Evolutionary conservation across 2,888 invertebrate genomes (phyloP), one percentile per base, ranked within the genome.

Genomic region (Meta bourneti): DNA sequence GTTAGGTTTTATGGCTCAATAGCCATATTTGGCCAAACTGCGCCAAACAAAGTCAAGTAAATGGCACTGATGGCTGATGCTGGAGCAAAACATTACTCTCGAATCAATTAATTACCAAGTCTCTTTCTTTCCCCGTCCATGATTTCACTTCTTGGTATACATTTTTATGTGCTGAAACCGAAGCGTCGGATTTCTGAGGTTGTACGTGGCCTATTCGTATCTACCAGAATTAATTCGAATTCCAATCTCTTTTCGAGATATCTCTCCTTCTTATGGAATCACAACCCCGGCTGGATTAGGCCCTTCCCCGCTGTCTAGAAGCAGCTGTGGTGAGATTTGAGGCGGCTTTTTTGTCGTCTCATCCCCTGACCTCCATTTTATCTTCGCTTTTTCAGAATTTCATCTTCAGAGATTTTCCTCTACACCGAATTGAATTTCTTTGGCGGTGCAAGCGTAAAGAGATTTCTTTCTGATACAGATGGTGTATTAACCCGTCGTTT

Each of bases 271-370:
- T 61, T 61, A 61, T 61, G 61, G 61, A 61, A 61, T 61, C 61
- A 61, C 11, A 16, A 61, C 61, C 16, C 61, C 11, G 8, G 16
- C 61, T 16, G 9, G 61, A 61, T 61, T 61, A 61, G 48, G 16
- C 16, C 20, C 84, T 11, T 16, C 74, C 72, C 54, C 49, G 11
- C 71, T 16, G 49, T 13, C 19, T 13, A 77, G 69, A 9, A 77
- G 69, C 85, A 86, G 85, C 85, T 86, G 84, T 72, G 70, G 51
- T 7, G 70, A 61, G 75, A 86, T 78, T 86, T 75, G 61, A 11
- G 16, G 16, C 61, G 8, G 61, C 61, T 6, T 61, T 61, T 61
- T 34, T 16, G 13, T 16, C 11, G 61, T 16, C 11, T 61, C 61
- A 16, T 61, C 61, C 34, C 61, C 61, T 61, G 61, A 61, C 61